Evolutionary conservation across 1,140 invertebrate species (phyloP).

Genomic region (Periplaneta americana): DNA sequence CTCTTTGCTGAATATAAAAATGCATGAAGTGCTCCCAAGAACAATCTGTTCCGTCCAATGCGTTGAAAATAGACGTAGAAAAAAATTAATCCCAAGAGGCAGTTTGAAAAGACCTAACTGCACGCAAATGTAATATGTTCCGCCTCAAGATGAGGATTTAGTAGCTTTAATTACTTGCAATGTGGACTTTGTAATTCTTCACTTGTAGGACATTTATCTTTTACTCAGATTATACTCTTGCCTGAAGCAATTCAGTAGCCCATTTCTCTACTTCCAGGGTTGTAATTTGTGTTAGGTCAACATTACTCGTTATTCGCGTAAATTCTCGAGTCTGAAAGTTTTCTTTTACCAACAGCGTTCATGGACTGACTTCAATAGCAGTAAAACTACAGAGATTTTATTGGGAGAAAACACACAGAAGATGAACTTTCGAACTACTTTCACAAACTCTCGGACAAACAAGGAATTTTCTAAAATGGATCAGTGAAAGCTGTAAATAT

Average conservation of each 20-base stretch:
- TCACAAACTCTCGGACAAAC: too few relatives aligned
- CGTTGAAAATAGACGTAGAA: not conserved
- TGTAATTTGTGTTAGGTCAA: not conserved
- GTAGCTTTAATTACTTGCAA: not conserved
- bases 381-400: too few relatives aligned
- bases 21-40: not conserved
- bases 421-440: too few relatives aligned
- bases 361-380: too few relatives aligned
- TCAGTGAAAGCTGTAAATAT: too few relatives aligned
- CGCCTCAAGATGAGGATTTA: not conserved
- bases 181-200: not conserved
- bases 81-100: not conserved
- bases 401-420: too few relatives aligned
- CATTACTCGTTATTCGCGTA: not conserved
- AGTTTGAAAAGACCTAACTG: not conserved
- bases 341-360: too few relatives aligned
- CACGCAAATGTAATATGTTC: not conserved
- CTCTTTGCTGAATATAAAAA: not conserved
- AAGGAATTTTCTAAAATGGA: too few relatives aligned
- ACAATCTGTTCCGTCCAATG: not conserved
- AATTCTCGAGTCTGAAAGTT: not conserved
- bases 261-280: not conserved
- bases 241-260: not conserved
- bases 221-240: not conserved
- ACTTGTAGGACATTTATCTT: not conserved